Evolutionary conservation across 1,140 invertebrate genomes (phyloP).

Genomic region (Tyrophagus putrescentiae): DNA sequence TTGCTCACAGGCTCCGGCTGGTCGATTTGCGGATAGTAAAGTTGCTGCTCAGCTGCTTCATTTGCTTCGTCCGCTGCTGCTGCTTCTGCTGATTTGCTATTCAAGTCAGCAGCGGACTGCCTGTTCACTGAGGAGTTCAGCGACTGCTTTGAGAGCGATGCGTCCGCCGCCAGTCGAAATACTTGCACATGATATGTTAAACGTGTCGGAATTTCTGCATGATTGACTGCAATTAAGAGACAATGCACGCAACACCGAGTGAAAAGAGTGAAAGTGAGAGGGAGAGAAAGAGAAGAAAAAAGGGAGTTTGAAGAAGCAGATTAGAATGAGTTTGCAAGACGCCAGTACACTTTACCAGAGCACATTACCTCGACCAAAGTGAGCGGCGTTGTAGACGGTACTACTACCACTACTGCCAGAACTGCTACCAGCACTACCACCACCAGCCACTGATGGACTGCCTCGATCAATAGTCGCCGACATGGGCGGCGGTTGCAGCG

Average conservation of each 20-base stretch:
- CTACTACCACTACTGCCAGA: not conserved
- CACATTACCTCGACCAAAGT: not conserved
- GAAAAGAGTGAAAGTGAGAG: too few species aligned
- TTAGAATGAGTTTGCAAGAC: not conserved
- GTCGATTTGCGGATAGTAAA: not conserved
- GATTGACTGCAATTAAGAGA: slow-evolving; percentile 8
- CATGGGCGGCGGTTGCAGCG: not conserved
- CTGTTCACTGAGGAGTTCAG: too few species aligned
- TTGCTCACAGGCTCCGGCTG: slow-evolving; percentile 6
- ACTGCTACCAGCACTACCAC: not conserved
- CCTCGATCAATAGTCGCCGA: not conserved
- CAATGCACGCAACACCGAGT: not conserved
- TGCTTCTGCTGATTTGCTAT: not conserved
- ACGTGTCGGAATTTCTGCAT: not conserved
- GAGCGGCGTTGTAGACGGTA: too few species aligned
- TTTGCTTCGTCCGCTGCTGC: not conserved
- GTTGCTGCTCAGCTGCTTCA: not conserved
- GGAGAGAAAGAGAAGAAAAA: too few species aligned
- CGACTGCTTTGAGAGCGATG: too few species aligned
- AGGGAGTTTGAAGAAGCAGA: not conserved
- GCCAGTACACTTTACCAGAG: too few species aligned
- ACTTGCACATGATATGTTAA: slow-evolving; percentile 18
- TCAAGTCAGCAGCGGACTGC: too few species aligned
- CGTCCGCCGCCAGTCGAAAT: not conserved
- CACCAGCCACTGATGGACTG: not conserved